phyloP scores from a whole-genome alignment of 2,113 vertebrate genomes.

The Centrocercus urophasianus region DNA sequence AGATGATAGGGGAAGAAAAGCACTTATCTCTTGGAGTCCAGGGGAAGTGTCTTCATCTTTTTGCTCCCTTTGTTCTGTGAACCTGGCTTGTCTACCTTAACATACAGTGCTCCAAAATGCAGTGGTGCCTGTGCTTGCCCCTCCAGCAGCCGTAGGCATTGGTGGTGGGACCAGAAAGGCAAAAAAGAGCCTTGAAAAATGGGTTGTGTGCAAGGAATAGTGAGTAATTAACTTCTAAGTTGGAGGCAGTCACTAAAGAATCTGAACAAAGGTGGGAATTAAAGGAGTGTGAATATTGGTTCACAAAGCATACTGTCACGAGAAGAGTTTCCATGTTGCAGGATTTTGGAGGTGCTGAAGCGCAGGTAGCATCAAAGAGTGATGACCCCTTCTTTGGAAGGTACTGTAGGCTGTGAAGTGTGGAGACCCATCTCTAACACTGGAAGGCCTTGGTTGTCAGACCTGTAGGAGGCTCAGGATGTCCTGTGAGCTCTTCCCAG shows the following conservation, averaged over 20 bases:
- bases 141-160: not conserved
- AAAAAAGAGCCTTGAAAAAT: not conserved
- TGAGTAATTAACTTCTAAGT: not conserved
- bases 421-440: not conserved
- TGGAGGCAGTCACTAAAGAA: not conserved
- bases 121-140: not conserved
- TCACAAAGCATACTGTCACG: not conserved
- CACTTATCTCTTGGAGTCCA: not conserved
- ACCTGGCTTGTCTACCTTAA: not conserved
- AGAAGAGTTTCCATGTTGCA: not conserved
- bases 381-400: not conserved
- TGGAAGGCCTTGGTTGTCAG: not conserved
- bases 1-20: not conserved
- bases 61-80: not conserved
- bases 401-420: not conserved
- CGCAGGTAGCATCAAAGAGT: not conserved
- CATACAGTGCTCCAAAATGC: not conserved
- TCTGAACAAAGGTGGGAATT: not conserved
- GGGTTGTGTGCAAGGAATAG: not conserved
- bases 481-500: not conserved
- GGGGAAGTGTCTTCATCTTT: not conserved
- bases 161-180: not conserved
- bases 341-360: not conserved
- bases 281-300: rapidly evolving
- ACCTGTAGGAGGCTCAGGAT: too few species aligned